Conservation (phyloP, 2,797 vertebrate species). For the Thunnus albacares region DNA sequence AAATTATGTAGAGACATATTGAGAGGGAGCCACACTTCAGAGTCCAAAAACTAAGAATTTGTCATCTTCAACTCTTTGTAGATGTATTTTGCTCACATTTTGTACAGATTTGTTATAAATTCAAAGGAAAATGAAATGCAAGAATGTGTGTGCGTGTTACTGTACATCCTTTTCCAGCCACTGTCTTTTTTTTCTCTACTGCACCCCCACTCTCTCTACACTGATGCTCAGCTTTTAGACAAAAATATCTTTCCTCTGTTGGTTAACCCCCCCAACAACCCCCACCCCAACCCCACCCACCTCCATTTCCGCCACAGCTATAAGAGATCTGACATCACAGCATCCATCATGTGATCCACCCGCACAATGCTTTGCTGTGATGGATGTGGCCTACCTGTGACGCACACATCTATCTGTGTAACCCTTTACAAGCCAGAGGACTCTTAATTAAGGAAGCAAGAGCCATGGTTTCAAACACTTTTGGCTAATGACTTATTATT, state of each 20-base stretch:
- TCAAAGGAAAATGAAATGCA: constrained; percentile 4
- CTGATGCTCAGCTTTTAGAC: constrained; percentile 48
- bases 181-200: constrained; percentile 21
- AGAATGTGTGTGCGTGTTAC: constrained; percentile 5
- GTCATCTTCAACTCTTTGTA: not conserved
- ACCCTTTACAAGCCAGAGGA: constrained; percentile 61
- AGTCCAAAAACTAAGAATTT: not conserved
- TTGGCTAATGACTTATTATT: not conserved
- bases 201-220: constrained; percentile 46
- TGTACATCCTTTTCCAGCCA: constrained; percentile 49
- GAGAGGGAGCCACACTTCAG: not conserved
- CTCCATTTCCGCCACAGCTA: constrained; percentile 69
- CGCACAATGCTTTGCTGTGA: constrained; percentile 65
- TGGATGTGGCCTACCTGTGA: constrained; percentile 79
- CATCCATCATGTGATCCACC: constrained; percentile 75
- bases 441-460: not conserved
- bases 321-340: constrained; percentile 76
- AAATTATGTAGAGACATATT: not conserved
- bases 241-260: constrained; percentile 69
- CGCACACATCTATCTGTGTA: constrained; percentile 70
- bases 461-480: not conserved
- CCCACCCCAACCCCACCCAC: constrained; percentile 15
- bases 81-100: not conserved
- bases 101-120: not conserved
- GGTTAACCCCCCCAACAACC: constrained; percentile 32